phyloP scores from a whole-genome alignment of 1,140 invertebrate genomes.

The Neocloeon triangulifer region DNA sequence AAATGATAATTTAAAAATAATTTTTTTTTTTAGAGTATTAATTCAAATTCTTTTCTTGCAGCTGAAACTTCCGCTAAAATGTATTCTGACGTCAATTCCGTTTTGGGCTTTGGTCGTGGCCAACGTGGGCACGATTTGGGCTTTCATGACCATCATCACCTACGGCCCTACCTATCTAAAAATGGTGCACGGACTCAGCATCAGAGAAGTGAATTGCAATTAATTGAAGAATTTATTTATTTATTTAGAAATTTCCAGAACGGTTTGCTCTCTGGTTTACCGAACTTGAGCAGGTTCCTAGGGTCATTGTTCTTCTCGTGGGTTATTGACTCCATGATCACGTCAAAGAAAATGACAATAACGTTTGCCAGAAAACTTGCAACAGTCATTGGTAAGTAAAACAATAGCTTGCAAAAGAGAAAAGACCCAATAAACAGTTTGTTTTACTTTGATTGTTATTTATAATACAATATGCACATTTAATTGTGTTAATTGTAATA shows the following conservation, averaged over 20 bases:
- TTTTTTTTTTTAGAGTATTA: slow-evolving; percentile 3
- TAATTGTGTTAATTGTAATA: too few species aligned
- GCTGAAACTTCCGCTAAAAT: slow-evolving; percentile 40
- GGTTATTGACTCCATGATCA: neutral
- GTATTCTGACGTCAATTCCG: slow-evolving; percentile 43
- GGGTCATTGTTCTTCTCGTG: neutral
- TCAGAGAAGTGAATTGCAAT: slow-evolving; percentile 47
- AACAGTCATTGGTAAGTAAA: slow-evolving; percentile 1
- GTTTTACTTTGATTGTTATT: too few species aligned
- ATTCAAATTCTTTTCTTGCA: slow-evolving; percentile 9
- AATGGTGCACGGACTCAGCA: slow-evolving; percentile 58
- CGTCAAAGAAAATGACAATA: neutral
- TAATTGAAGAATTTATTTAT: too few species aligned
- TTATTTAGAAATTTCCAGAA: too few species aligned
- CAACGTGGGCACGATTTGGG: slow-evolving; percentile 67
- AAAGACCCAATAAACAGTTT: too few species aligned
- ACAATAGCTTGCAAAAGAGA: too few species aligned
- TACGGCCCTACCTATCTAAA: slow-evolving; percentile 69
- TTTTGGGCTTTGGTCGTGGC: slow-evolving; percentile 54
- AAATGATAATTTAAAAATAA: too few species aligned
- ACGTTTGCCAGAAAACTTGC: neutral
- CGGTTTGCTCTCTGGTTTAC: neutral
- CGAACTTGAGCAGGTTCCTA: neutral
- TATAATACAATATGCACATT: too few species aligned
- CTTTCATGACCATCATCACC: slow-evolving; percentile 62